phyloP scores from a whole-genome alignment of 2,888 invertebrate genomes.

The Lasioglossum villosulum region DNA sequence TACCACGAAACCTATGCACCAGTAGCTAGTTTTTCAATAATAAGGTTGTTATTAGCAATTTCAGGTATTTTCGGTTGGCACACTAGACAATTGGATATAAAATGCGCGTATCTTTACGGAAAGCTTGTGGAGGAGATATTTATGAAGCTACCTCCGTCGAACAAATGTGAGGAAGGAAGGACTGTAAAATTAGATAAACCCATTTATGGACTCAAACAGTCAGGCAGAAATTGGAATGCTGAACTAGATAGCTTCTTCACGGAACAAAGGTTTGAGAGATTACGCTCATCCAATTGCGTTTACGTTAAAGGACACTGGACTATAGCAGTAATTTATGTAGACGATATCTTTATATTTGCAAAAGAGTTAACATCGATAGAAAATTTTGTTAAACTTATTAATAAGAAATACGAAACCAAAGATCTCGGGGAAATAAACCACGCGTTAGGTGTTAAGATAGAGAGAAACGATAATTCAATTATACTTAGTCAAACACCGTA shows the following conservation, averaged over 20 bases:
- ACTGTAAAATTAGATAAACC: conserved; percentile 10
- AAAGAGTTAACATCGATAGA: not conserved
- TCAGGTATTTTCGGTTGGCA: not conserved
- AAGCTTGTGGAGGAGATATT: not conserved
- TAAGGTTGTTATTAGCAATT: not conserved
- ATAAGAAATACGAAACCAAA: conserved; percentile 14
- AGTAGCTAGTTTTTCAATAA: not conserved
- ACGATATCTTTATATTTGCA: conserved; percentile 23
- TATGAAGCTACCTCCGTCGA: not conserved
- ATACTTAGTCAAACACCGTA: conserved; percentile 5
- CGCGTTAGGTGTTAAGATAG: conserved; percentile 16
- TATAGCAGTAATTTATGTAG: conserved; percentile 5
- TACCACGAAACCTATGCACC: conserved; percentile 2
- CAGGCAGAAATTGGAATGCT: conserved; percentile 27
- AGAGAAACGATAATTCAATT: not conserved
- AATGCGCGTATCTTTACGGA: not conserved
- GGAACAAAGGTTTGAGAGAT: conserved; percentile 1
- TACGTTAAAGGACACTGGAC: conserved; percentile 13
- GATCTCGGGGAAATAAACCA: conserved; percentile 19
- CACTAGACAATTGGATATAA: not conserved
- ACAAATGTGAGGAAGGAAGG: not conserved
- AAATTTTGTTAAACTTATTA: not conserved
- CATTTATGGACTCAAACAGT: conserved; percentile 31
- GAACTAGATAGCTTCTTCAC: conserved; percentile 7
- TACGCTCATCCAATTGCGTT: conserved; percentile 21